These are phyloP conservation scores for Catocala nupta DNA, from an alignment of 2,888 invertebrate genomes.

Conservation along the genomic window DNA sequence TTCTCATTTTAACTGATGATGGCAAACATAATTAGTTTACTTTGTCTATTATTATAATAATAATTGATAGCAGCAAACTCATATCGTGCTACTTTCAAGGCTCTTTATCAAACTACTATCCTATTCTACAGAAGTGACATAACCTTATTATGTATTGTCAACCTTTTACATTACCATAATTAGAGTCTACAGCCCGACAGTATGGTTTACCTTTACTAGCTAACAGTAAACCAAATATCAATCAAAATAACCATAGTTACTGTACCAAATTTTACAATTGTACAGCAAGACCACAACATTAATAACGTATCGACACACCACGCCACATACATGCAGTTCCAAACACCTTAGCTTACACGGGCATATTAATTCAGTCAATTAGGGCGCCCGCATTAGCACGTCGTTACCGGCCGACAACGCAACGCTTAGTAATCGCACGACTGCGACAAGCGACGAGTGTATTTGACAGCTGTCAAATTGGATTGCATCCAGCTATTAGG, in stretches of 20 bases:
- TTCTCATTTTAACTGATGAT: too few relatives aligned
- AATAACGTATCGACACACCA: conserved; percentile 24
- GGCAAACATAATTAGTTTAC: too few relatives aligned
- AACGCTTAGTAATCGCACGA: conserved; percentile 73
- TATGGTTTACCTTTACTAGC: too few relatives aligned
- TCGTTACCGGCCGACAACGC: conserved; percentile 71
- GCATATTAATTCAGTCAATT: conserved; percentile 67
- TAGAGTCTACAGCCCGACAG: too few relatives aligned
- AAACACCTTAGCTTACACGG: conserved; percentile 65
- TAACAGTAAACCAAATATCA: background rate
- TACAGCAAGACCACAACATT: conserved; percentile 6
- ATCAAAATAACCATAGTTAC: background rate
- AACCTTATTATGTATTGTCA: too few relatives aligned
- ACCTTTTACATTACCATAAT: too few relatives aligned
- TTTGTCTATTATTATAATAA: too few relatives aligned
- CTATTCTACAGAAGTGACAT: too few relatives aligned
- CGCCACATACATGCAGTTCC: conserved; percentile 20
- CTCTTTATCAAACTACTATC: too few relatives aligned
- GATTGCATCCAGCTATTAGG: conserved; percentile 84
- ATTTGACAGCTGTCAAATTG: conserved; percentile 86
- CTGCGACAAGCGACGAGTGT: conserved; percentile 80
- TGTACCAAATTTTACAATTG: background rate
- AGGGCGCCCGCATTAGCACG: conserved; percentile 72
- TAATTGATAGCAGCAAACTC: too few relatives aligned
- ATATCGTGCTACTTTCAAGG: too few relatives aligned